Base-by-base conservation (phyloP, 2,888 invertebrate genomes). In the Thyatira batis region DNA sequence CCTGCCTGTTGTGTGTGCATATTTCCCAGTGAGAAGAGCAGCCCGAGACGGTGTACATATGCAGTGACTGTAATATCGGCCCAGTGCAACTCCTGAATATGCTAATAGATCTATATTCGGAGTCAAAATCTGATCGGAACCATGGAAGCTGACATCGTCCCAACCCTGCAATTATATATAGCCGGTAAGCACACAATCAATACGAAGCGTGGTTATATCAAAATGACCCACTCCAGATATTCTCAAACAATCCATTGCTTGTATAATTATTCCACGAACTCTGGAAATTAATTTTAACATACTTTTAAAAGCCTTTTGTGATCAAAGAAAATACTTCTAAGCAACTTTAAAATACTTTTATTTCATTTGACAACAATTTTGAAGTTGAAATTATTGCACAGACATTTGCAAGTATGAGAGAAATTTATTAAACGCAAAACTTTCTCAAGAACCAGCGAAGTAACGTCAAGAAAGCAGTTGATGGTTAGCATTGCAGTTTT, bases 131-230 rank as follows among this genome's bases (percentile, higher is more conserved):
- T 98, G 96, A 67, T 95, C 92, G 0, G 96, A 95, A 0, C 98
- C 98, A 71, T 97, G 98, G 76, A 97, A 97, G 68, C 97, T 95
- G 9, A 98, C 96, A 82, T 98, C 98, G 73, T 98, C 96, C 95
- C 97, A 97, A 11, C 98, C 98, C 98, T 97, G 78, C 54, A 86
- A 87, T 58, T 17, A 8, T 8, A 39, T 39, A 27, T 27, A 5
- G 30, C 3, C 3, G 1, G 9, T 30, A 9, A 1, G 2, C 1
- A 11, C n/a, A 2, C 30, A 11, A 30, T 27, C 27, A 27, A 27
- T 27, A 27, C 27, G 27, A 1, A 27, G 27, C 28, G 28, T 10
- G 6, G 28, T n/a, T n/a, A n/a, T n/a, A n/a, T n/a, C n/a, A 28
- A 28, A 10, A 28, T 10, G 28, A 10, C 8, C 0, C 3, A 28